Base-by-base conservation (phyloP, 2,888 invertebrate genomes). In the Colostygia pectinataria region DNA sequence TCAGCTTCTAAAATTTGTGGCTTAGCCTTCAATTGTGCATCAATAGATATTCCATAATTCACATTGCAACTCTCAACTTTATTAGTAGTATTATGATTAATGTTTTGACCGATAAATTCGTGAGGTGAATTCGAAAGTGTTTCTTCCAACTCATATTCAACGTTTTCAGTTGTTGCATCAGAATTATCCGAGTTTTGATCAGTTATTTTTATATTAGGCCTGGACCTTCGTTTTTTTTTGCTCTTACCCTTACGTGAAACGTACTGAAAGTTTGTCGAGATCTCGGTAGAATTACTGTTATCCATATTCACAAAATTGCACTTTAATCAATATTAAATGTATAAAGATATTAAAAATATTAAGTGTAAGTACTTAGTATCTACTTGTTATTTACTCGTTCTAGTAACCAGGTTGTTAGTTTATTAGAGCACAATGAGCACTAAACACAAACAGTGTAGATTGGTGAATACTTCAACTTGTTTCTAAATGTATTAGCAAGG, bases 241-340 rank as follows among this genome's bases (percentile, higher is more conserved):
- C 41, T 46, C 38, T 53, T 56, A 52, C 15, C 32, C 20, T 51
- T 51, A 8, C 51, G 37, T 10, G 37, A 40, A 24, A 44, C 25
- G 5, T 23, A 40, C 13, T 45, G 45, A 31, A 41, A 45, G 14
- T 51, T 45, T 6, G 29, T 14, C 5, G 24, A 38, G 8, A 20
- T 10, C 15, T 13, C 18, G 9, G 15, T 28, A 13, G 6, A 2
- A 23, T 15, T 42, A 1, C 12, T 15, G 23, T 42, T 36, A 31
- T 25, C 40, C 50, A 50, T 50, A n/a, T n/a, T n/a, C n/a, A n/a
- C n/a, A n/a, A n/a, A n/a, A n/a, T n/a, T n/a, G n/a, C n/a, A n/a
- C n/a, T 20, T 20, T 20, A 20, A 2, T 15, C 15, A 15, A 15
- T 3, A 3, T 15, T 15, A 15, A 15, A 15, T n/a, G n/a, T 18